phyloP scores from a whole-genome alignment of 2,888 invertebrate genomes.

The Protula sp. region DNA sequence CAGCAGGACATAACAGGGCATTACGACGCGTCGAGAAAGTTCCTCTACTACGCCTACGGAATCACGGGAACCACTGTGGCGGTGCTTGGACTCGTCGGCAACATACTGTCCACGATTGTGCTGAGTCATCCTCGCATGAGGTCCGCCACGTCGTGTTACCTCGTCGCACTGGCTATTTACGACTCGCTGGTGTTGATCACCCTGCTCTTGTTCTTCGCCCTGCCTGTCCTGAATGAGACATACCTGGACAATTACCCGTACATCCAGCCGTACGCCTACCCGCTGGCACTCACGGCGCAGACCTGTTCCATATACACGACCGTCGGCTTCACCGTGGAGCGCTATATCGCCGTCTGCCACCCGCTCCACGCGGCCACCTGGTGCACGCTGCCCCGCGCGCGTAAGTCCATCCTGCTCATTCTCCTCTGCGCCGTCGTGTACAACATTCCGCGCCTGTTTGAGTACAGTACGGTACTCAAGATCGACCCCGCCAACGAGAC shows the following conservation, averaged over 20 bases:
- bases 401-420: slow-evolving; percentile 77
- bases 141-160: slow-evolving; percentile 88
- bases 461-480: slow-evolving; percentile 40
- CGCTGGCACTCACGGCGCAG: slow-evolving; percentile 80
- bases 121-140: slow-evolving; percentile 73
- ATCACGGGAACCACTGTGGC: slow-evolving; percentile 85
- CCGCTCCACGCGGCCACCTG: slow-evolving; percentile 82
- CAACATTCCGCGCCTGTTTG: slow-evolving; percentile 68
- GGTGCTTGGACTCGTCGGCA: slow-evolving; percentile 61
- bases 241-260: slow-evolving; percentile 74
- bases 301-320: slow-evolving; percentile 88
- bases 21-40: too few species aligned
- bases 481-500: slow-evolving; percentile 26
- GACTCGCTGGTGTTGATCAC: slow-evolving; percentile 81
- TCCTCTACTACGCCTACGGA: slow-evolving; percentile 69
- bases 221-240: slow-evolving; percentile 55
- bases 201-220: slow-evolving; percentile 43
- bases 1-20: too few species aligned
- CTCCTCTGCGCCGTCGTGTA: slow-evolving; percentile 77
- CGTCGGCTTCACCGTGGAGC: slow-evolving; percentile 67
- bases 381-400: slow-evolving; percentile 82
- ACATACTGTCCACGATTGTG: slow-evolving; percentile 47
- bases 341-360: slow-evolving; percentile 74
- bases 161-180: slow-evolving; percentile 87
- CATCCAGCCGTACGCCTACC: slow-evolving; percentile 69